phyloP scores from a whole-genome alignment of 2,797 vertebrate species.

The Aeoliscus strigatus region DNA sequence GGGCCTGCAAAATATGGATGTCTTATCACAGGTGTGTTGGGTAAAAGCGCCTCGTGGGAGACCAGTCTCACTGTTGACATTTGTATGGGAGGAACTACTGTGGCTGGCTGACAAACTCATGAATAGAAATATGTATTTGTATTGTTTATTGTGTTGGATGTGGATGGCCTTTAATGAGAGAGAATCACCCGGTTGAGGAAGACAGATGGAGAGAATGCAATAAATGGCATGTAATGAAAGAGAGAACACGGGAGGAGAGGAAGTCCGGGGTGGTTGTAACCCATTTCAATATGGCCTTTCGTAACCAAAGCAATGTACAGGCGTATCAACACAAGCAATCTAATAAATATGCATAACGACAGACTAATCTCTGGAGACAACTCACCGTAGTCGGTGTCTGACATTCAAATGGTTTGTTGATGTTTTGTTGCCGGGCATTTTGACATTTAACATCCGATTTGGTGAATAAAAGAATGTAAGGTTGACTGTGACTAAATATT shows the following conservation, averaged over 20 bases:
- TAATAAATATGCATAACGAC: constrained; percentile 14
- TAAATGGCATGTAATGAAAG: constrained; percentile 4
- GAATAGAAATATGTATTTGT: constrained; percentile 60
- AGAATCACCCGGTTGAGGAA: constrained; percentile 1
- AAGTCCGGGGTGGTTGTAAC: constrained; percentile 14
- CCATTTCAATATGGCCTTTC: constrained; percentile 8
- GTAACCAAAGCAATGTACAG: constrained; percentile 4
- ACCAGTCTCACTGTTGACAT: constrained; percentile 39
- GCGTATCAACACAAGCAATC: constrained; percentile 13
- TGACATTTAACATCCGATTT: too few species aligned
- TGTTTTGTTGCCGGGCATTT: too few species aligned
- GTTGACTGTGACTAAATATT: too few species aligned
- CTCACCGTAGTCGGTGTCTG: constrained; percentile 17
- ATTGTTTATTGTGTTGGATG: constrained; percentile 43
- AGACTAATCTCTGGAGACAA: constrained; percentile 9
- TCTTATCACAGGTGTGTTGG: constrained; percentile 36
- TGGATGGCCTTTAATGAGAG: constrained; percentile 39
- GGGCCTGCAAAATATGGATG: constrained; percentile 45
- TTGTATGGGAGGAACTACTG: constrained; percentile 34
- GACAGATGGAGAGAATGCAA: constrained; percentile 1
- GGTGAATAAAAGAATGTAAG: too few species aligned
- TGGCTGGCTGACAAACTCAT: constrained; percentile 47
- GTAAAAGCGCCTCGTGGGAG: constrained; percentile 35
- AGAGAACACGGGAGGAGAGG: constrained; percentile 7
- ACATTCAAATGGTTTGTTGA: too few species aligned